These are phyloP conservation scores for Pleuronectes platessa DNA, from an alignment of 2,113 vertebrate genomes.

Conservation along the genomic window DNA sequence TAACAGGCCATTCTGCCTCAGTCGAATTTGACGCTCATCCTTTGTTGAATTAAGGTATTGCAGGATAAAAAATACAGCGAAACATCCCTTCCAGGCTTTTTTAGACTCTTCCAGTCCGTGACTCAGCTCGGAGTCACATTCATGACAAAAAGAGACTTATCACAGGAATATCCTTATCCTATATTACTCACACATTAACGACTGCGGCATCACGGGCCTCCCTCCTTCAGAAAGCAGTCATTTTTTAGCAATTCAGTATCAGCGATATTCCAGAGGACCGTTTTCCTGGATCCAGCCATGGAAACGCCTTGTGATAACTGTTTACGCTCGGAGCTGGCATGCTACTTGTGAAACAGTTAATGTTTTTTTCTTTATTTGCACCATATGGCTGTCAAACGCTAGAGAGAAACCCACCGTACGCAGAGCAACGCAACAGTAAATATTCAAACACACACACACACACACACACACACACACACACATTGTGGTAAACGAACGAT, in stretches of 20 bases:
- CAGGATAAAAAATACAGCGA: constrained; percentile 15
- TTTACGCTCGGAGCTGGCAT: constrained; percentile 66
- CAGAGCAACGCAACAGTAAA: constrained; percentile 65
- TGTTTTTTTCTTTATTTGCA: constrained; percentile 71
- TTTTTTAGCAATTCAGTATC: constrained; percentile 28
- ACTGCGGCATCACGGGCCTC: constrained; percentile 9
- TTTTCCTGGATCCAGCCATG: constrained; percentile 38
- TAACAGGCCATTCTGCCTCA: background rate
- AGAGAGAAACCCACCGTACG: constrained; percentile 59
- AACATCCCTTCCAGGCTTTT: constrained; percentile 28
- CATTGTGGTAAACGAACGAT: constrained; percentile 69
- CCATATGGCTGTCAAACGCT: constrained; percentile 74
- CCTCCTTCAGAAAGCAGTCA: background rate
- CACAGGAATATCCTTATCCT: constrained; percentile 14
- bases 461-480: constrained; percentile 37
- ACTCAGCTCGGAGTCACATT: constrained; percentile 41
- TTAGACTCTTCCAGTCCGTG: constrained; percentile 5
- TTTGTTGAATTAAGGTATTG: constrained; percentile 30
- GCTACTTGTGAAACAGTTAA: constrained; percentile 74
- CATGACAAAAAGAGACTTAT: constrained; percentile 33
- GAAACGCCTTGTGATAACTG: constrained; percentile 62
- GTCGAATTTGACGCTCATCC: constrained; percentile 19
- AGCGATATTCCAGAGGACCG: constrained; percentile 22
- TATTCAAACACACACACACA: constrained; percentile 39
- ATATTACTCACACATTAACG: constrained; percentile 23